Evolutionary conservation across 2,797 vertebrate species (phyloP).

Genomic region (Rhinichthys osculus): DNA sequence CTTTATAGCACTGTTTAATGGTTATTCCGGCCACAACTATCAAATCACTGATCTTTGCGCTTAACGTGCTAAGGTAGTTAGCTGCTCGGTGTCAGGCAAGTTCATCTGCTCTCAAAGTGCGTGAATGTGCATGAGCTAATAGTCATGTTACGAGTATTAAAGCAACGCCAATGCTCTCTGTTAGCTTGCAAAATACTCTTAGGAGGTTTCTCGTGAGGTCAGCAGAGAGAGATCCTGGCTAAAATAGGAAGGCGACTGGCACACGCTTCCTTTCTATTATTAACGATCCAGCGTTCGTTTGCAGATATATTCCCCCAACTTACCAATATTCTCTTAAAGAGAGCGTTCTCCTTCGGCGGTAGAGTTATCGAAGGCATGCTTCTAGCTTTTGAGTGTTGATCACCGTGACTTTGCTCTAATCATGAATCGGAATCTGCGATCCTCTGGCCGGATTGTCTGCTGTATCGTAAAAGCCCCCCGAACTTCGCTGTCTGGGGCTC

Average conservation of each 20-base stretch:
- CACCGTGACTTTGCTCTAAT: constrained; percentile 35
- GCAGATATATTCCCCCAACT: constrained; percentile 67
- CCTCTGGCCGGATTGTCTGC: constrained; percentile 46
- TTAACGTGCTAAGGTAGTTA: constrained; percentile 29
- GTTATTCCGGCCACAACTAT: not conserved
- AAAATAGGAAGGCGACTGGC: constrained; percentile 44
- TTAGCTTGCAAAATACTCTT: not conserved
- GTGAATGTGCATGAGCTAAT: constrained; percentile 27
- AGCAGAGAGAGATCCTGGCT: constrained; percentile 19
- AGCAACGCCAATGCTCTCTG: not conserved
- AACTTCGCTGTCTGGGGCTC: constrained; percentile 63
- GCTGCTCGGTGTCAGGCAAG: not conserved
- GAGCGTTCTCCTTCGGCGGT: constrained; percentile 97
- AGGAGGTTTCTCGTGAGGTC: constrained; percentile 3
- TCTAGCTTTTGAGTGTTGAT: constrained; percentile 69
- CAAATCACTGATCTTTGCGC: not conserved
- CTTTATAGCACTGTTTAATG: not conserved
- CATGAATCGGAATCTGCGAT: constrained; percentile 50
- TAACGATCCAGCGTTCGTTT: constrained; percentile 8
- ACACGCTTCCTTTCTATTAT: constrained; percentile 47
- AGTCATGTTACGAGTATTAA: constrained; percentile 22
- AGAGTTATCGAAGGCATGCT: constrained; percentile 92
- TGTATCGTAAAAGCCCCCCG: constrained; percentile 61
- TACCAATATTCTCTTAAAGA: constrained; percentile 97
- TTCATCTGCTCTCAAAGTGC: constrained; percentile 21